These are phyloP conservation scores for Parapristionchus giblindavisi DNA, from an alignment of 2,888 invertebrate genomes.

Conservation along the genomic window DNA sequence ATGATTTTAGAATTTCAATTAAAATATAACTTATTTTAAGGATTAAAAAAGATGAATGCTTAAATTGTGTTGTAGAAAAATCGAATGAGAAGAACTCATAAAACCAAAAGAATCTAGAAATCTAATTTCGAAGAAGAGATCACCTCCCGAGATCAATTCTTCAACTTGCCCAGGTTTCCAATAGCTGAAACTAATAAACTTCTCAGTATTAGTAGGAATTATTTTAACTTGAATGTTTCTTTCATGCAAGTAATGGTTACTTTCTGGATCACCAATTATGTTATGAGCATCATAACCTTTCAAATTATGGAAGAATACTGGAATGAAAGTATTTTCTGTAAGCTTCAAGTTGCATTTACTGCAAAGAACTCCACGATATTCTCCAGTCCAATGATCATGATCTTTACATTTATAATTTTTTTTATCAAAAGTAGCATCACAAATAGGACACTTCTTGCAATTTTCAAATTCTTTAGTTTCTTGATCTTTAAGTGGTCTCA, in stretches of 20 bases:
- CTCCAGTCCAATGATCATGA: slow-evolving; percentile 48
- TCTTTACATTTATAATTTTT: slow-evolving; percentile 41
- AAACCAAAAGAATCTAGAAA: too few species aligned
- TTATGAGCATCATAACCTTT: slow-evolving; percentile 48
- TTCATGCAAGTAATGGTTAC: slow-evolving; percentile 35
- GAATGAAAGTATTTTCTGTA: slow-evolving; percentile 40
- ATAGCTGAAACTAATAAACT: slow-evolving; percentile 49
- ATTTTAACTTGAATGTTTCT: slow-evolving; percentile 37
- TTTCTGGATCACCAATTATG: slow-evolving; percentile 41
- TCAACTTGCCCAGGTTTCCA: slow-evolving; percentile 31
- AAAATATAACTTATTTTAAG: too few species aligned
- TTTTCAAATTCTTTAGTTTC: slow-evolving; percentile 34
- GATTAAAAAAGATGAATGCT: too few species aligned
- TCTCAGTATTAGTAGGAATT: slow-evolving; percentile 44
- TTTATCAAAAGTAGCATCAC: slow-evolving; percentile 37
- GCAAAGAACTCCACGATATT: slow-evolving; percentile 36
- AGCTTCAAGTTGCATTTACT: slow-evolving; percentile 39
- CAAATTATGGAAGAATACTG: slow-evolving; percentile 46
- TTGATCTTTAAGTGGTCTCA: slow-evolving; percentile 39
- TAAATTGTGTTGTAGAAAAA: too few species aligned
- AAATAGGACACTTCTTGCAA: slow-evolving; percentile 37
- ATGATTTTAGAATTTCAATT: too few species aligned
- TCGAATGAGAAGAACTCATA: too few species aligned
- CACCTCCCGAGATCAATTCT: too few species aligned
- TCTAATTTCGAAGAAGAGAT: slow-evolving; percentile 41